phyloP scores from a whole-genome alignment of 1,140 invertebrate genomes.

The Gonioctena quinquepunctata region DNA sequence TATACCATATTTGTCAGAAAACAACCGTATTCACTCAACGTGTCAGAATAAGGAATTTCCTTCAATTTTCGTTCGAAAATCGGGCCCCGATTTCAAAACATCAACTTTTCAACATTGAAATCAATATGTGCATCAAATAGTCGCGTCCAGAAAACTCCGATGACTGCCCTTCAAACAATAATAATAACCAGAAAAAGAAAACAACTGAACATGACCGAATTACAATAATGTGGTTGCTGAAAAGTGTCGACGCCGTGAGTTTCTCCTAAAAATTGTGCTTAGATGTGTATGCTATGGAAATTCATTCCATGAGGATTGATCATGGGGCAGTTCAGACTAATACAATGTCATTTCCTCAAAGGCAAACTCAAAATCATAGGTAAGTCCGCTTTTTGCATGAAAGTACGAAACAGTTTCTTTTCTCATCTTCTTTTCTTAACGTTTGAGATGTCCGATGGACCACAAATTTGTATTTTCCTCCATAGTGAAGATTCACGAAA shows the following conservation, averaged over 20 bases:
- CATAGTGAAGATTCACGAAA: too few species aligned
- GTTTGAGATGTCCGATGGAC: too few species aligned
- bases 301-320: conserved; percentile 51
- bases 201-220: conserved; percentile 12
- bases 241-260: conserved; percentile 29
- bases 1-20: too few species aligned
- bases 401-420: too few species aligned
- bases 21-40: neutral
- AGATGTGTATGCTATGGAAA: conserved; percentile 51
- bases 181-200: conserved; percentile 2
- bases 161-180: neutral
- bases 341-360: conserved; percentile 50
- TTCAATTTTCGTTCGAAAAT: neutral
- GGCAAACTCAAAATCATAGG: conserved; percentile 48
- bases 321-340: conserved; percentile 50
- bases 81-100: neutral
- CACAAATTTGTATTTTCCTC: too few species aligned
- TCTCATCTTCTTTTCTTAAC: too few species aligned
- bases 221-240: conserved; percentile 24
- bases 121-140: conserved; percentile 4
- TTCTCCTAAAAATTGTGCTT: conserved; percentile 37
- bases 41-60: neutral
- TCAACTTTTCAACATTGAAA: neutral
- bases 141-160: neutral
- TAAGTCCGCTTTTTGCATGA: too few species aligned